Conservation (phyloP, 2,113 vertebrate species). For the Nothoprocta pentlandii region DNA sequence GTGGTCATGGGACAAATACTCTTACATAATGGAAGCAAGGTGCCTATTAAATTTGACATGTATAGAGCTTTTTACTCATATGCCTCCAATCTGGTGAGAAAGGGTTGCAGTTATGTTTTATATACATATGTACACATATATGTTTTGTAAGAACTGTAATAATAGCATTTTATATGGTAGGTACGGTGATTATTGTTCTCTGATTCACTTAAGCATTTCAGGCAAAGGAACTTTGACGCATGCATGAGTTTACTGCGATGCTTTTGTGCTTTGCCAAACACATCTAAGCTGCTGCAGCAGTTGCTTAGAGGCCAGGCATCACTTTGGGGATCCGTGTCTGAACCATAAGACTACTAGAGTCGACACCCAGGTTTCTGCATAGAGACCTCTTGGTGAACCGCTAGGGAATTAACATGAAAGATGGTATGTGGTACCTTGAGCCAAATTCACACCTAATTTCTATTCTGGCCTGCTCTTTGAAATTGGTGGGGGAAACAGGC, state of each 20-base stretch:
- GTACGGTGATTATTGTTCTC: neutral
- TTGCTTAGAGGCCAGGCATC: neutral
- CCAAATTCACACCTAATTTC: neutral
- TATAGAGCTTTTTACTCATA: neutral
- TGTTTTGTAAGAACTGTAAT: neutral
- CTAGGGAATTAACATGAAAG: neutral
- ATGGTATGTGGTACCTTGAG: neutral
- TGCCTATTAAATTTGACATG: neutral
- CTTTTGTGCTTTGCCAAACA: neutral
- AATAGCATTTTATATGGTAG: neutral
- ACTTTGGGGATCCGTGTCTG: neutral
- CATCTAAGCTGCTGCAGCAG: neutral
- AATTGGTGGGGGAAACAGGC: neutral
- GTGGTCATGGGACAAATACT: neutral
- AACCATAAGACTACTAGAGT: neutral
- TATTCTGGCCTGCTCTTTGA: neutral
- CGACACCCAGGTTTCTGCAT: neutral
- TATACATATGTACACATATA: accelerated
- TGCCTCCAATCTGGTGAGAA: neutral
- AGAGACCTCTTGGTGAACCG: neutral
- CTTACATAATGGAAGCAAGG: neutral
- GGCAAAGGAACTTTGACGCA: accelerated
- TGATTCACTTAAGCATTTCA: neutral
- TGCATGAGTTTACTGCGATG: neutral
- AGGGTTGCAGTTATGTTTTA: neutral